These are phyloP conservation scores for Buteo buteo DNA, from an alignment of 2,113 vertebrate species.

Conservation along the genomic window DNA sequence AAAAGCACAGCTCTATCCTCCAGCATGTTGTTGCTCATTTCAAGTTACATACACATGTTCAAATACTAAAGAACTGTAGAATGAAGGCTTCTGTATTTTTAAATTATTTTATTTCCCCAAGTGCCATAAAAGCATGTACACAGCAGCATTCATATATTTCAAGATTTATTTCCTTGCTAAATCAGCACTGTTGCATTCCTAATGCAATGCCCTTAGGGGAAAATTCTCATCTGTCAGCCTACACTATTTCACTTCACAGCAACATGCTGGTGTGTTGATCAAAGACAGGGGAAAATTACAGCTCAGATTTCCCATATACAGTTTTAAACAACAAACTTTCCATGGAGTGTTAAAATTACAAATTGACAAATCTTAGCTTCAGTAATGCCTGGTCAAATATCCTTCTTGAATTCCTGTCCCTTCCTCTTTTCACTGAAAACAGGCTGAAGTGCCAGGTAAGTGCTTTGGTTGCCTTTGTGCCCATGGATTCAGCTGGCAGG, in stretches of 20 bases:
- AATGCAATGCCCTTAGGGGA: background rate
- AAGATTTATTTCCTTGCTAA: constrained; percentile 19
- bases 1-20: background rate
- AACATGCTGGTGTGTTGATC: background rate
- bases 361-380: background rate
- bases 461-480: background rate
- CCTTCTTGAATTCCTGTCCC: background rate
- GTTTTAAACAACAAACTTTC: background rate
- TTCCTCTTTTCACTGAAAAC: background rate
- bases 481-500: background rate
- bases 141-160: background rate
- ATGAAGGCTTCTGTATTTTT: background rate
- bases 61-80: background rate
- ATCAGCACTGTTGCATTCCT: background rate
- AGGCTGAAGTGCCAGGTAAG: background rate
- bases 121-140: background rate
- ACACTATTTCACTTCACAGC: background rate
- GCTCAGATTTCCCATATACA: background rate
- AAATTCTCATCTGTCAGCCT: background rate
- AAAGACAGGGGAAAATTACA: background rate
- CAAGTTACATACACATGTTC: background rate
- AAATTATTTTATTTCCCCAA: background rate
- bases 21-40: background rate
- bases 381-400: background rate
- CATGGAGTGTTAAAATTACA: background rate